Evolutionary conservation across 2,888 invertebrate species (phyloP).

Genomic region (Cephus sareptanus): DNA sequence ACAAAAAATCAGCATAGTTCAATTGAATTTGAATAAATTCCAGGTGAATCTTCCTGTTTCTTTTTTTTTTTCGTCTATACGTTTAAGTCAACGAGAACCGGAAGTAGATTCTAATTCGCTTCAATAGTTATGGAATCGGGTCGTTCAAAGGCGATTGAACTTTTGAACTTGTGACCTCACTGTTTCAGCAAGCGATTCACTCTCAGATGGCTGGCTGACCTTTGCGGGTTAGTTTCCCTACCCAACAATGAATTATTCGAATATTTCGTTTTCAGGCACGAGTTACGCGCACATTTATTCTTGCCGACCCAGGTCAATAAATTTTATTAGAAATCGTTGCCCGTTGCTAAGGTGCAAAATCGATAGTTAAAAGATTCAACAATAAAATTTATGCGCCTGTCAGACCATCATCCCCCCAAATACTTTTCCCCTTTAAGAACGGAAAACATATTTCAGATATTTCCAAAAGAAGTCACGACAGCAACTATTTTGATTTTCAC

Average conservation of each 20-base stretch:
- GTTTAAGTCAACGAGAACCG: not conserved
- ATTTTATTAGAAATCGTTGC: not conserved
- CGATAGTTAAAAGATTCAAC: too few relatives aligned
- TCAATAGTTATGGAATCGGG: not conserved
- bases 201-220: slow-evolving; percentile 18
- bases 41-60: not conserved
- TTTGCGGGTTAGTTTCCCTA: slow-evolving; percentile 22
- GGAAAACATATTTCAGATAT: too few relatives aligned
- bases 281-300: not conserved
- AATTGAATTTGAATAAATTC: not conserved
- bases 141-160: slow-evolving; percentile 33
- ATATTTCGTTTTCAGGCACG: slow-evolving; percentile 7
- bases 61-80: not conserved
- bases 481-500: too few relatives aligned
- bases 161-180: slow-evolving; percentile 55
- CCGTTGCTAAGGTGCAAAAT: too few relatives aligned
- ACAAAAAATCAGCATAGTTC: not conserved
- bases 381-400: too few relatives aligned
- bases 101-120: not conserved
- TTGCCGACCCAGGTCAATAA: not conserved
- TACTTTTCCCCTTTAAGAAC: too few relatives aligned
- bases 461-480: too few relatives aligned
- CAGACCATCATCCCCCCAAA: too few relatives aligned
- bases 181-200: slow-evolving; percentile 23
- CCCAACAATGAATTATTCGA: slow-evolving; percentile 37